Evolutionary conservation across 2,888 invertebrate genomes (phyloP), one percentile per base, ranked within the genome.

Genomic region (Pyralis farinalis): DNA sequence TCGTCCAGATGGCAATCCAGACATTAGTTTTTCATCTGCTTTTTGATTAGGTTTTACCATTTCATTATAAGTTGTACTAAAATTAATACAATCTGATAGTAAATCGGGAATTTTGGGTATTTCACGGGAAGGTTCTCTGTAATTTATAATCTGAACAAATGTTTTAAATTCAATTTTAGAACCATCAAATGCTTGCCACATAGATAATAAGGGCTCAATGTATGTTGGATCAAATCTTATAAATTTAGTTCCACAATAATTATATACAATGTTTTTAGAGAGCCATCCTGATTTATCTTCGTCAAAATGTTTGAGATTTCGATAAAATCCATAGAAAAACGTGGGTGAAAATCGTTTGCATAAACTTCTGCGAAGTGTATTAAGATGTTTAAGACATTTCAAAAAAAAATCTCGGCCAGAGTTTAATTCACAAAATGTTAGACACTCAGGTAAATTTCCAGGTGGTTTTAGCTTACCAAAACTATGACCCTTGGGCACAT

Each of bases 101-200:
- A 82, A 27, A 53, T 87, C 89, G 0, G 63, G 51, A 43, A 90
- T 71, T 66, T 85, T 82, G 3, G 83, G 79, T 12, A 90, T 64
- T 40, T 77, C 69, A 20, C 82, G 80, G 11, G 72, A 72, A 6
- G 75, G 75, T 48, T 74, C 67, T 52, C 74, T 82, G 36, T 78
- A 82, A 56, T 91, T 85, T 9, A 91, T 62, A 3, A 91, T 59
- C 35, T 79, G 75, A 3, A 90, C 71, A 54, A 91, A 91, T 20
- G 64, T 83, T 58, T 77, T 73, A 39, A 91, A 91, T 53, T 90
- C 62, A 37, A 91, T 83, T 38, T 65, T 64, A 8, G 72, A 63
- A 5, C 88, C 83, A 35, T 84, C 70, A 42, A 89, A 85, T 8
- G 90, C 88, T 11, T 80, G 58, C 71, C 90, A 79, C 53, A 87